Conservation (phyloP, 2,888 invertebrate genomes). For the Lasioglossum vierecki region DNA sequence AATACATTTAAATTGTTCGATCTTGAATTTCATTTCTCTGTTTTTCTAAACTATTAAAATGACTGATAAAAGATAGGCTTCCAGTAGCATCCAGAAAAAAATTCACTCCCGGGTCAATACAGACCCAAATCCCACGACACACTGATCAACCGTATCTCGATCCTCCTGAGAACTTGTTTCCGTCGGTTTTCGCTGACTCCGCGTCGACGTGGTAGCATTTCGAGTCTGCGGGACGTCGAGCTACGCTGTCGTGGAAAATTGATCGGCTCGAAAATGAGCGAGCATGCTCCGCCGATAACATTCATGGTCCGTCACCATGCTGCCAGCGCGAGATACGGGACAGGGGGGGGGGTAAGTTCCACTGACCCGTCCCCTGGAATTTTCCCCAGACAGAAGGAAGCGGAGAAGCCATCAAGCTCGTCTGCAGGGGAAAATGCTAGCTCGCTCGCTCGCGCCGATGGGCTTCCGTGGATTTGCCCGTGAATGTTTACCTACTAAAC, state of each 20-base stretch:
- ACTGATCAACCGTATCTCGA: not conserved
- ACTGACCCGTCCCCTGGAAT: slow-evolving; percentile 41
- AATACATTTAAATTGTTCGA: too few relatives aligned
- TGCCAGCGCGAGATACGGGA: not conserved
- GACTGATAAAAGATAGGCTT: too few relatives aligned
- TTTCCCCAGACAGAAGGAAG: slow-evolving; percentile 47
- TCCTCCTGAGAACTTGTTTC: not conserved
- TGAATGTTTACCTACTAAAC: slow-evolving; percentile 70
- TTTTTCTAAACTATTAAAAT: too few relatives aligned
- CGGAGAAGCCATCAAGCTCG: slow-evolving; percentile 43
- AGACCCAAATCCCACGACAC: not conserved
- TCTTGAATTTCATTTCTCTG: too few relatives aligned
- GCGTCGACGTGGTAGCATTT: not conserved
- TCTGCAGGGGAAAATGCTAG: slow-evolving; percentile 47
- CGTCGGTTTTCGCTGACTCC: not conserved
- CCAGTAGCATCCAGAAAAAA: too few relatives aligned
- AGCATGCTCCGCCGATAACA: slow-evolving; percentile 16
- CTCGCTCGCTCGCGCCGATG: slow-evolving; percentile 37
- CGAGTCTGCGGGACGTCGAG: not conserved
- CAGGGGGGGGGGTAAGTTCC: slow-evolving; percentile 28
- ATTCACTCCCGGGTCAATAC: not conserved
- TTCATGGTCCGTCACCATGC: slow-evolving; percentile 37
- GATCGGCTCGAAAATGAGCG: slow-evolving; percentile 34
- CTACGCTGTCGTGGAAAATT: slow-evolving; percentile 27
- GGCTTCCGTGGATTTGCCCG: slow-evolving; percentile 61